Percentiles rank a stretch among this genome's conserved stretches.
Conservation (phyloP, 2,888 invertebrate genomes). For the Heteromyza rotundicornis region DNA sequence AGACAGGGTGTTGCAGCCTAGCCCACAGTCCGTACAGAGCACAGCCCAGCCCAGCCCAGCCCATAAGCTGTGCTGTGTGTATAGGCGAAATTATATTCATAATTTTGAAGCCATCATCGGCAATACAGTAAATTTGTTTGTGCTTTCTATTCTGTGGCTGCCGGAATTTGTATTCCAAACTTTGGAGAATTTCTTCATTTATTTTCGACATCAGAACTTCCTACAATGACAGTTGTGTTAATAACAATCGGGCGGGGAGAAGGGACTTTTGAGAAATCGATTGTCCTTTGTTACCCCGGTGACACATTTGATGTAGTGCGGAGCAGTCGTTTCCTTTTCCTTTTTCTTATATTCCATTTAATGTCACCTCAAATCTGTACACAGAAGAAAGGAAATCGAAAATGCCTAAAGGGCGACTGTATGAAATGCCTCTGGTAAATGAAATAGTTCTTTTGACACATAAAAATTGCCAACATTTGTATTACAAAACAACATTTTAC, state of each 20-base stretch:
- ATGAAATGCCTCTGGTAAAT: too few species aligned
- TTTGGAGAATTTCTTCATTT: background rate
- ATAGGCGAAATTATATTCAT: too few species aligned
- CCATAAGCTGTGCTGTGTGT: too few species aligned
- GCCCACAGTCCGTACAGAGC: background rate
- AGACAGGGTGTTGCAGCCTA: background rate
- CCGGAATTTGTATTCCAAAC: background rate
- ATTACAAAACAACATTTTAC: too few species aligned
- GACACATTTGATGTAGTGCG: constrained; percentile 6
- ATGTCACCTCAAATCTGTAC: background rate
- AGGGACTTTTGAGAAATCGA: constrained; percentile 1
- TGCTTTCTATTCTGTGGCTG: background rate
- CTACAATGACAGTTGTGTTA: background rate
- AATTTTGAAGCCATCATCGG: background rate
- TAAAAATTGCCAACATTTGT: too few species aligned
- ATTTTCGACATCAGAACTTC: background rate
- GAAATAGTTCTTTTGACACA: too few species aligned
- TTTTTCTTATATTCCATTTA: background rate
- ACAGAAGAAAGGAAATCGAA: background rate
- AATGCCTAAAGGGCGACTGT: background rate
- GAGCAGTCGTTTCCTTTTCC: too few species aligned
- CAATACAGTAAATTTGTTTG: background rate
- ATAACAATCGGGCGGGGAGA: too few species aligned
- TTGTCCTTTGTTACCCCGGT: constrained; percentile 11
- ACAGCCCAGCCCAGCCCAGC: background rate